Conservation (phyloP, 2,888 invertebrate species). For the Aphidius colemani region DNA sequence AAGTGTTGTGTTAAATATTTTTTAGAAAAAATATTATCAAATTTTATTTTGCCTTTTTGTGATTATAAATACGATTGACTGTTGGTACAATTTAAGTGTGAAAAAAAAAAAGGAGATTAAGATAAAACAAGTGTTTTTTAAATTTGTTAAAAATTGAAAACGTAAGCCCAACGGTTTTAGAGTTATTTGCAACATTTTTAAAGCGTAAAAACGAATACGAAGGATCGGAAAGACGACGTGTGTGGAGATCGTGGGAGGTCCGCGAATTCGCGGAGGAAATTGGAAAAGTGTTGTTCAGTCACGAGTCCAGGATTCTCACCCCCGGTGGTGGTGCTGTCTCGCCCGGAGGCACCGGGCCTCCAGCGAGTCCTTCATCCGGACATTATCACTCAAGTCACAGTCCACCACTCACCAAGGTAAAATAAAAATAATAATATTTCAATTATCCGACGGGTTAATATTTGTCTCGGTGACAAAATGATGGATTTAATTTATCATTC, state of each 20-base stretch:
- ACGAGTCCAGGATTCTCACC: conserved; percentile 60
- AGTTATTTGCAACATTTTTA: too few species aligned
- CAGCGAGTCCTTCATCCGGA: conserved; percentile 54
- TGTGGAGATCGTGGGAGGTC: conserved; percentile 42
- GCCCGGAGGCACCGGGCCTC: conserved; percentile 57
- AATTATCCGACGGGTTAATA: conserved; percentile 8
- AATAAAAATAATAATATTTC: neutral
- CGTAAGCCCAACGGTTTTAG: too few species aligned
- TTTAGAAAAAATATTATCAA: too few species aligned
- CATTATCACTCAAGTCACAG: conserved; percentile 53
- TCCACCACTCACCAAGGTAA: conserved; percentile 56
- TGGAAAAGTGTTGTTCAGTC: conserved; percentile 58
- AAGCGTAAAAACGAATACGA: conserved; percentile 13
- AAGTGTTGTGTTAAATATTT: too few species aligned
- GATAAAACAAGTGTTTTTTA: too few species aligned
- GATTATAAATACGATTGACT: too few species aligned
- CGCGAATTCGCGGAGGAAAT: conserved; percentile 51
- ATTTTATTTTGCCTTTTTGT: too few species aligned
- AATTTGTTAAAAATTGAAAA: too few species aligned
- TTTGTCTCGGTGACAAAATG: neutral
- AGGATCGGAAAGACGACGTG: conserved; percentile 13
- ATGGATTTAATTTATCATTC: neutral
- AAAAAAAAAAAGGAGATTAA: too few species aligned
- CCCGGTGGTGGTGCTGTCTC: conserved; percentile 56
- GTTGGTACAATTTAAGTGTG: too few species aligned